Base-by-base conservation (phyloP, 2,888 invertebrate genomes). In the Campoletis raptor region DNA sequence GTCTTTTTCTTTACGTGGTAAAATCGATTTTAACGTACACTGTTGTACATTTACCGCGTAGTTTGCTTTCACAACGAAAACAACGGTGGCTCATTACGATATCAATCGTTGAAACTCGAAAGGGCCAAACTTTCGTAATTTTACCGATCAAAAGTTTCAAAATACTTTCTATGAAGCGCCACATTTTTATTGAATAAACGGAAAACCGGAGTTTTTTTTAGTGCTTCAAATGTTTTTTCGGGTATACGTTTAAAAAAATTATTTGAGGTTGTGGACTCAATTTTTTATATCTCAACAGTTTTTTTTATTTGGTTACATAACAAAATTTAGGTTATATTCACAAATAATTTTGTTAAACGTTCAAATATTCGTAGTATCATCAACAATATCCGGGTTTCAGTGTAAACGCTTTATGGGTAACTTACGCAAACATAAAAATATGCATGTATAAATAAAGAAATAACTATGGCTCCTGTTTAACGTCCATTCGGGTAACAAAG, bases 401-500 rank as follows among this genome's bases (percentile, higher is more conserved):
- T 30, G 30, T 30, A 30, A 30, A 30, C 30, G 30, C 30, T 30
- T 30, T 30, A 30, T 30, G 2, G 30, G 3, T 30, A 2, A 30
- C 3, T 30, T 3, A 30, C 30, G 30, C 3, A 30, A 30, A 30
- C 30, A 30, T 30, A 18, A n/a, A 70, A 42, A 37, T 66, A 18
- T 66, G 48, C 37, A 42, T 42, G 18, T 66, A 48, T 48, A 42
- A 64, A 10, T 64, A n/a, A 18, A 21, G 45, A 79, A 79, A 66
- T 66, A 45, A 57, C 52, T 74, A 66, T 70, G 61, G 40, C 64
- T 69, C 78, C 52, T 48, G 74, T 86, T 86, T 81, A 81, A 78
- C 76, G 72, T 83, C 81, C 81, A 86, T 86, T 81, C 84, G 70
- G 37, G 69, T 48, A 76, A 83, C 86, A 81, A 86, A 81, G 78